phyloP scores from a whole-genome alignment of 2,113 vertebrate genomes.

The Cyprichromis sp. region DNA sequence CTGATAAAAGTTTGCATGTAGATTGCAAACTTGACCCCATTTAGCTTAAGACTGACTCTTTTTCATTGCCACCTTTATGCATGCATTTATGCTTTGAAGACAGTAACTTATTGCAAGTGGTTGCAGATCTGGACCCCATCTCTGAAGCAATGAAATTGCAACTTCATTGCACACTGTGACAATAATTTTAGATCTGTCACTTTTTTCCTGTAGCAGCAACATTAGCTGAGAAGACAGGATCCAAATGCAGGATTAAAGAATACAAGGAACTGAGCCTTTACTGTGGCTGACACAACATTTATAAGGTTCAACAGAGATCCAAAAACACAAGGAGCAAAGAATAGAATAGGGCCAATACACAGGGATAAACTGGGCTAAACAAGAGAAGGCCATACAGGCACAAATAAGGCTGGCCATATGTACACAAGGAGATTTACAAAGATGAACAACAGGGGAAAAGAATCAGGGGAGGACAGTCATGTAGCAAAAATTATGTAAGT shows the following conservation, averaged over 20 bases:
- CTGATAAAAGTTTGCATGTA: background rate
- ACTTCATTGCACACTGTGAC: background rate
- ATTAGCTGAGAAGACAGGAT: background rate
- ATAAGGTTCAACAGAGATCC: background rate
- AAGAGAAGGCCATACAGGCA: background rate
- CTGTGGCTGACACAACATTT: background rate
- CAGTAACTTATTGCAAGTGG: background rate
- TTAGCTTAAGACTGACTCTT: background rate
- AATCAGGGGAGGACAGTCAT: background rate
- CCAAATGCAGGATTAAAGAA: background rate
- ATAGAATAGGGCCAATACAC: background rate
- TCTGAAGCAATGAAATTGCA: background rate
- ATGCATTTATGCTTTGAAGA: background rate
- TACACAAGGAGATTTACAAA: background rate
- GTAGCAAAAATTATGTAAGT: background rate
- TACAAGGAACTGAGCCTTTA: background rate
- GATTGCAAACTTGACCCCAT: background rate
- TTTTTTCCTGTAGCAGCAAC: background rate
- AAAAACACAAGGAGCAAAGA: background rate
- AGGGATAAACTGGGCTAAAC: background rate
- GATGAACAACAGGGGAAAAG: background rate
- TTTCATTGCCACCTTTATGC: background rate
- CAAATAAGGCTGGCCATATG: background rate
- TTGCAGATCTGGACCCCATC: background rate
- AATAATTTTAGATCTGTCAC: background rate